Evolutionary conservation across 92 coral and sea anemone species (phyloP), one percentile per base, ranked within the genome.

Genomic region (Porites cylindrica): DNA sequence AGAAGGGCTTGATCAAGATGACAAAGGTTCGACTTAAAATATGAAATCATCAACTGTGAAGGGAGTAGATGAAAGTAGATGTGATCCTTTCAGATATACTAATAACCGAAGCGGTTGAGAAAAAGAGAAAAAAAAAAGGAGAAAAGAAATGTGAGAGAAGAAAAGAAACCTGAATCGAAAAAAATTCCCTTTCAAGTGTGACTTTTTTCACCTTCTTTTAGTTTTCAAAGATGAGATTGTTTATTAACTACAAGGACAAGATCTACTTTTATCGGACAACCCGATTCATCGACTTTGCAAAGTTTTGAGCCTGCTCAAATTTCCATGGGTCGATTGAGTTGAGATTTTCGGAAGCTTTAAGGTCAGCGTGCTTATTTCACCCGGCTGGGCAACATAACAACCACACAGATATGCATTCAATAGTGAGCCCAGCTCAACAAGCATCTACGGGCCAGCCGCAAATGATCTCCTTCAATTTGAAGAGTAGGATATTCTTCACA

Each of bases 391-490:
- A 38, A 70, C 69, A 13, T 68, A 38, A 43, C 70, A 38, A 70
- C 68, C 59, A 70, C 17, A 56, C 32, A 54, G 19, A 56, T 56
- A 12, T 51, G 12, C 86, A 71, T 70, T 70, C 54, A 81, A 64
- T 59, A 32, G n/a, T 11, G 78, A 82, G 86, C 1, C 86, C 86
- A 70, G 86, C 78, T 82, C 85, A 29, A 53, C 51, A 14, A 21
- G 12, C 1, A n/a, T 20, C 64, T 60, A 71, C 86, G 86, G 60
- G 71, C 86, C 86, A 70, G 86, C 26, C 78, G 86, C 29, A 70
- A 53, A 54, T 53, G 8, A 54, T 2, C 51, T 20, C 13, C 7
- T 38, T 7, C 24, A 1, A 9, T 38, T 38, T 38, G 47, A 38
- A 38, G 47, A 38, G 47, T 38, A 38, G 7, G 47, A 38, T 38